Conservation (phyloP, 2,113 vertebrate genomes). For the Tragelaphus imberbis region DNA sequence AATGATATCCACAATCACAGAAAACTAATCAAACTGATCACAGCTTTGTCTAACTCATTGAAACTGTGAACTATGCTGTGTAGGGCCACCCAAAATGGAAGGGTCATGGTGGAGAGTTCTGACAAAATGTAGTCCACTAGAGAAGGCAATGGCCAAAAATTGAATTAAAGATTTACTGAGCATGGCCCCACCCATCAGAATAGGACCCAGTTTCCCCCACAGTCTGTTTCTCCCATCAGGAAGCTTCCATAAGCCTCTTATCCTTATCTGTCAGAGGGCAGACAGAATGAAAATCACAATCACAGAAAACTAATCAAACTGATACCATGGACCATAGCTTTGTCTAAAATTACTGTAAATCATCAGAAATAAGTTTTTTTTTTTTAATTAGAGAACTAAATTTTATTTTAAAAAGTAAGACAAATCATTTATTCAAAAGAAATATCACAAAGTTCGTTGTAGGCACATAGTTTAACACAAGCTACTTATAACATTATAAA, state of each 20-base stretch:
- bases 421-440: background rate
- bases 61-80: background rate
- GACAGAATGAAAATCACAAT: background rate
- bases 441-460: background rate
- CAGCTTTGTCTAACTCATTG: background rate
- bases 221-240: background rate
- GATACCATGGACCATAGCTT: background rate
- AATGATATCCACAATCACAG: background rate
- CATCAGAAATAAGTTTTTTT: background rate
- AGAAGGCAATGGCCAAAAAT: background rate
- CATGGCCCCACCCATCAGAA: background rate
- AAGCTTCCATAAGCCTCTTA: background rate
- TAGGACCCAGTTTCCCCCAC: background rate
- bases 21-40: background rate
- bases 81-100: background rate
- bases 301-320: background rate
- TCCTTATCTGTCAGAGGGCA: background rate
- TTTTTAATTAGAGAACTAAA: background rate
- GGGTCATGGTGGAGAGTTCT: background rate
- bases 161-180: background rate
- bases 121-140: background rate
- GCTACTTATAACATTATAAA: background rate
- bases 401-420: background rate
- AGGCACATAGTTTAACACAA: background rate
- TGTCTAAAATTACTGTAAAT: background rate